phyloP scores from a whole-genome alignment of 30 jellyfish, hydroid and myxozoan genomes.

The Aurelia sp. region DNA sequence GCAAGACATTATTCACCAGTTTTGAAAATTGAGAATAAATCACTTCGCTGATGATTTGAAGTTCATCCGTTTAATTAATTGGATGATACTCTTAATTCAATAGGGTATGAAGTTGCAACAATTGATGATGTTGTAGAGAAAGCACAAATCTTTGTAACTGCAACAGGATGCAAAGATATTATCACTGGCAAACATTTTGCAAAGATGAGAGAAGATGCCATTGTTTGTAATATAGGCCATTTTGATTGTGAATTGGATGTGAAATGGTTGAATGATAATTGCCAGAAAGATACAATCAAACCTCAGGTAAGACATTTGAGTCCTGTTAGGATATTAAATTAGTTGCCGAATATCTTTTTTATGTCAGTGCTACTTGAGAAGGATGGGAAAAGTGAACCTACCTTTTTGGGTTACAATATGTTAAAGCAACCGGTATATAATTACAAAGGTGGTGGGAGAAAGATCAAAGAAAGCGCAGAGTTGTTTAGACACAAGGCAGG shows the following conservation, averaged over 20 bases:
- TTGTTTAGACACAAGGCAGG: too few relatives aligned
- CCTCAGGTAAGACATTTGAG: constrained; percentile 79
- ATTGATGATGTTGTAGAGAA: constrained; percentile 84
- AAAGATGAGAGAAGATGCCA: constrained; percentile 93
- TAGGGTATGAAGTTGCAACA: constrained; percentile 93
- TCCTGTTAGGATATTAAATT: neutral
- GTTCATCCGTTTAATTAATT: neutral
- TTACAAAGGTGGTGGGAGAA: too few relatives aligned
- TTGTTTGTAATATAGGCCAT: constrained; percentile 98
- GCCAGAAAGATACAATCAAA: constrained; percentile 76
- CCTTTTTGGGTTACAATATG: too few relatives aligned
- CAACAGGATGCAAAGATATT: constrained; percentile 94
- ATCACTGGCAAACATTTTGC: constrained; percentile 74
- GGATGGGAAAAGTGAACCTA: too few relatives aligned
- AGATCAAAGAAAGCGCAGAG: too few relatives aligned
- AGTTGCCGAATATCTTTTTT: neutral
- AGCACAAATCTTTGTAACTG: constrained; percentile 92
- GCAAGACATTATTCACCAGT: too few relatives aligned
- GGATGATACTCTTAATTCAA: neutral
- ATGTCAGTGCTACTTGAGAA: too few relatives aligned
- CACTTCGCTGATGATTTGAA: too few relatives aligned
- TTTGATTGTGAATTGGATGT: constrained; percentile 96
- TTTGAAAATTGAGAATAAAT: too few relatives aligned
- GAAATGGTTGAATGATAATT: constrained; percentile 84
- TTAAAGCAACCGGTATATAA: too few relatives aligned